Percentiles rank a stretch among this genome's conserved stretches.
Conservation (phyloP, 2,113 vertebrate genomes). For the Egretta garzetta region DNA sequence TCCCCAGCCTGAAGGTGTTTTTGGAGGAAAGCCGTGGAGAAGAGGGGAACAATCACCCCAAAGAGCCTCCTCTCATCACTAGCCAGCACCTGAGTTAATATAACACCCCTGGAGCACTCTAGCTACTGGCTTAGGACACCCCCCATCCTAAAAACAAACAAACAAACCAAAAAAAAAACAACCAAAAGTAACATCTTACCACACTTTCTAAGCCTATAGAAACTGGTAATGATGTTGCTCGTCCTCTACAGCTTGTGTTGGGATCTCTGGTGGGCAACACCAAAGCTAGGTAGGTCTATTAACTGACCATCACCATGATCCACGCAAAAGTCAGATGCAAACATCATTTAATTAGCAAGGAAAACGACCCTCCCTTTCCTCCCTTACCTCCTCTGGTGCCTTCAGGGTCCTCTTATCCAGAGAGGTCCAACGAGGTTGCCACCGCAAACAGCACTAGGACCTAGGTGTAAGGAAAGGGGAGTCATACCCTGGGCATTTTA, state of each 20-base stretch:
- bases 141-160: not conserved
- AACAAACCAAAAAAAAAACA: not conserved
- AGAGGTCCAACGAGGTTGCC: fast-evolving
- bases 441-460: not conserved
- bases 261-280: not conserved
- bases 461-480: not conserved
- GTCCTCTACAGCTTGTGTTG: not conserved
- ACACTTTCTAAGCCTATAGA: not conserved
- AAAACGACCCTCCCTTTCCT: not conserved
- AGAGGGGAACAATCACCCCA: not conserved
- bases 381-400: not conserved
- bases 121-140: not conserved
- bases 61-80: not conserved
- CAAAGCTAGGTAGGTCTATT: not conserved
- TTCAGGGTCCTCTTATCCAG: not conserved
- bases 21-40: not conserved
- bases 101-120: not conserved
- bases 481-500: not conserved
- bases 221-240: not conserved
- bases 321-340: not conserved
- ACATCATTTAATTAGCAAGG: not conserved
- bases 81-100: not conserved
- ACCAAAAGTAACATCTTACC: not conserved
- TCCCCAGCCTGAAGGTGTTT: not conserved
- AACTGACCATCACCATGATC: not conserved